phyloP scores from a whole-genome alignment of 2,888 invertebrate species.

The Amphiduros pacificus region DNA sequence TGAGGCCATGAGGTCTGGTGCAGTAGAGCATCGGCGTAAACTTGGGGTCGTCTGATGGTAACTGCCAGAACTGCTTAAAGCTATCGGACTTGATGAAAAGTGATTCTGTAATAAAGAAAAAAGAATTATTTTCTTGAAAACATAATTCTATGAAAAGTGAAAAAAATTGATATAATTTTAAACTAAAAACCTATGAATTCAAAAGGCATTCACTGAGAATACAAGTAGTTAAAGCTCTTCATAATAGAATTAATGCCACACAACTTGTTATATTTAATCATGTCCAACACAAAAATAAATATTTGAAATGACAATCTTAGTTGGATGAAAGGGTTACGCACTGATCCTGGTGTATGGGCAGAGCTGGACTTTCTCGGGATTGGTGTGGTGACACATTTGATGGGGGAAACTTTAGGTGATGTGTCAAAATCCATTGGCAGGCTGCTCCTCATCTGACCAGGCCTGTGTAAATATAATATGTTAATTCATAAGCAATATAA shows the following conservation, averaged over 20 bases:
- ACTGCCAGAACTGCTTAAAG: background rate
- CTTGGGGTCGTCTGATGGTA: conserved; percentile 3
- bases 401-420: conserved; percentile 12
- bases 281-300: too few relatives aligned
- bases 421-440: background rate
- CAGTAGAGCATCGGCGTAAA: conserved; percentile 28
- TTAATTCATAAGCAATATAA: too few relatives aligned
- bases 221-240: too few relatives aligned
- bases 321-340: conserved; percentile 7
- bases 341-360: conserved; percentile 7
- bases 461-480: too few relatives aligned
- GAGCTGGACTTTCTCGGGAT: background rate
- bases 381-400: conserved; percentile 2
- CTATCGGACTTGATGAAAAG: conserved; percentile 56
- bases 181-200: too few relatives aligned
- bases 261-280: too few relatives aligned
- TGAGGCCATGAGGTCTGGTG: conserved; percentile 23
- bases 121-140: too few relatives aligned
- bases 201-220: too few relatives aligned
- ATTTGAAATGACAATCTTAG: too few relatives aligned
- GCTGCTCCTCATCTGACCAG: background rate
- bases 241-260: too few relatives aligned
- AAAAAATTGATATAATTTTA: background rate
- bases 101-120: conserved; percentile 32
- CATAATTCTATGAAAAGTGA: too few relatives aligned